Evolutionary conservation across 2,888 invertebrate species (phyloP).

Genomic region (Caenorhabditis zanzibari): DNA sequence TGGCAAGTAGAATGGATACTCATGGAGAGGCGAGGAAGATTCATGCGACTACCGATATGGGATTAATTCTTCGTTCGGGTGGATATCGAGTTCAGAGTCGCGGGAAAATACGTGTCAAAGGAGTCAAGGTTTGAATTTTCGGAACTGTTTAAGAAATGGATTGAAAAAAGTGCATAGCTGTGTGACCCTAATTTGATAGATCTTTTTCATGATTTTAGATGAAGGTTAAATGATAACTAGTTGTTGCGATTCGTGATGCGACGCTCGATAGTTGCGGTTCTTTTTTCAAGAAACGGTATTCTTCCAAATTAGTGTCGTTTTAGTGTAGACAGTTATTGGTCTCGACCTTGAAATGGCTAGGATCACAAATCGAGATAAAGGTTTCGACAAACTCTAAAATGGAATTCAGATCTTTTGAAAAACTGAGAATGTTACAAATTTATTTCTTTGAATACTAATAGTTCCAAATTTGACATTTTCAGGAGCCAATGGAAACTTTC

Average conservation of each 20-base stretch:
- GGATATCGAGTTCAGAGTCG: conserved; percentile 93
- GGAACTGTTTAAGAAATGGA: conserved; percentile 21
- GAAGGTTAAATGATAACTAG: conserved; percentile 8
- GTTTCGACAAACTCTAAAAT: no score
- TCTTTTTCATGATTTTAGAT: conserved; percentile 1
- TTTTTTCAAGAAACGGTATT: not conserved
- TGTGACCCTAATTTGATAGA: conserved; percentile 15
- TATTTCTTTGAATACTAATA: not conserved
- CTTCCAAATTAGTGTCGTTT: conserved; percentile 11
- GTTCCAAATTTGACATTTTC: conserved; percentile 2
- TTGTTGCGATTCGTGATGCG: conserved; percentile 7
- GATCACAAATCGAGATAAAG: not conserved
- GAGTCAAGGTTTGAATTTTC: conserved; percentile 84
- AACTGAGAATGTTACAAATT: not conserved
- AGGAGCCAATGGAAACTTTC: conserved; percentile 81
- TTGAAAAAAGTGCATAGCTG: conserved; percentile 9
- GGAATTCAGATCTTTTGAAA: no score
- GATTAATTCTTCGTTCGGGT: conserved; percentile 90
- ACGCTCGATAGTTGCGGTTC: not conserved
- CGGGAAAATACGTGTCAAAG: conserved; percentile 95
- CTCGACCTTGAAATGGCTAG: not conserved
- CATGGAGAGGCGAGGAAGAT: conserved; percentile 91
- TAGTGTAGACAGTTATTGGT: not conserved
- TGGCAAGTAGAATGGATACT: conserved; percentile 97
- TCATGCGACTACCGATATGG: conserved; percentile 89